Conservation (phyloP, 1,140 invertebrate genomes). For the Potamilus streckersoni region DNA sequence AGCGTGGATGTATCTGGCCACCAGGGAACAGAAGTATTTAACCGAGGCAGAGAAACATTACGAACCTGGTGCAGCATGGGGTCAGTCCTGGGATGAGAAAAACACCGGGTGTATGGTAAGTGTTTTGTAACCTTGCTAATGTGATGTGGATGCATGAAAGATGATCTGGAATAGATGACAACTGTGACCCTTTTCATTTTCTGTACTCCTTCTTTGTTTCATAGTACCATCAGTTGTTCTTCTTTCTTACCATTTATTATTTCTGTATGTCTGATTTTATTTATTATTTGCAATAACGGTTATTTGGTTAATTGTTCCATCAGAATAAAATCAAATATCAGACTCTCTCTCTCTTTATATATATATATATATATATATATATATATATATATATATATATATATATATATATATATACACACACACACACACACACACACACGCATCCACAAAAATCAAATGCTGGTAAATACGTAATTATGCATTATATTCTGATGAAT, state of each 20-base stretch:
- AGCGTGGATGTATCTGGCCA: conserved; percentile 75
- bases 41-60: conserved; percentile 69
- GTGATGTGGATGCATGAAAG: not conserved
- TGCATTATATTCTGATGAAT: too few species aligned
- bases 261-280: not conserved
- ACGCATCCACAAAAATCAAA: too few species aligned
- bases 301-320: too few species aligned
- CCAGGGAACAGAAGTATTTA: conserved; percentile 71
- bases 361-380: too few species aligned
- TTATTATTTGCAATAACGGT: not conserved
- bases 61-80: conserved; percentile 39
- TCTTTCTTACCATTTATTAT: not conserved
- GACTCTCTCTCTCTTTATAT: too few species aligned
- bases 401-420: too few species aligned
- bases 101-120: conserved; percentile 63
- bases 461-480: too few species aligned
- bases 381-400: too few species aligned
- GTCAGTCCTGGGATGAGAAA: conserved; percentile 76
- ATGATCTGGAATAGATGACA: not conserved
- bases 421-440: too few species aligned
- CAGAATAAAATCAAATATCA: too few species aligned
- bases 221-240: not conserved
- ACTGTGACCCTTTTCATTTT: too few species aligned
- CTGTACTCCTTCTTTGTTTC: too few species aligned
- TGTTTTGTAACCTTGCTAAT: not conserved